Percentiles rank a stretch among this genome's conserved stretches.
Conservation (phyloP, 2,797 vertebrate species). For the Anguilla pacifica region DNA sequence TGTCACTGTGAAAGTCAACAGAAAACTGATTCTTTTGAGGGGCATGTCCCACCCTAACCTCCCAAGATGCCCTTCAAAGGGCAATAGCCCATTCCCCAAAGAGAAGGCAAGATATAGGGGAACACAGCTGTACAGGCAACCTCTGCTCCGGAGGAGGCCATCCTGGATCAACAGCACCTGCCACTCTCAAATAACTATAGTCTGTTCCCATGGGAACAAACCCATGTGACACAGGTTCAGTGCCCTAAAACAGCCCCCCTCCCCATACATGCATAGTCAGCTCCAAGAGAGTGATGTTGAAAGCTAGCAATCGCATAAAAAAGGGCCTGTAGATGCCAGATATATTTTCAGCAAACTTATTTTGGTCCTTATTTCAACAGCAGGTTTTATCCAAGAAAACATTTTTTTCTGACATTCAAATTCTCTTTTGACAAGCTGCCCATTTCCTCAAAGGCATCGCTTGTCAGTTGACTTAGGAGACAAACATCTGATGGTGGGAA, state of each 20-base stretch:
- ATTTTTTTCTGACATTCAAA: conserved; percentile 53
- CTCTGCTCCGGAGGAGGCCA: neutral
- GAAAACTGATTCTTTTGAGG: neutral
- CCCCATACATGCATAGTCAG: conserved; percentile 6
- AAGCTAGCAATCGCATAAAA: conserved; percentile 37
- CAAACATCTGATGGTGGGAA: neutral
- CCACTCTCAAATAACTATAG: neutral
- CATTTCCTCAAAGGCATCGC: conserved; percentile 59
- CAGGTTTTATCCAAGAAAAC: conserved; percentile 62
- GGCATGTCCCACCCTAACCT: neutral
- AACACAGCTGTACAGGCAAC: neutral
- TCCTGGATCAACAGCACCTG: neutral
- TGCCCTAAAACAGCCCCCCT: neutral
- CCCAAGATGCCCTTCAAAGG: neutral
- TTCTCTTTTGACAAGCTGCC: conserved; percentile 44
- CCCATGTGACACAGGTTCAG: neutral
- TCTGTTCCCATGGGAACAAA: neutral
- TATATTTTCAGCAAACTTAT: conserved; percentile 51
- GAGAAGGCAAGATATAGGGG: neutral
- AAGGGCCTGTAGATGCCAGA: conserved; percentile 59
- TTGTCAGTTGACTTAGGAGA: conserved; percentile 36
- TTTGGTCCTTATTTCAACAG: conserved; percentile 54
- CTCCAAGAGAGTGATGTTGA: conserved; percentile 31
- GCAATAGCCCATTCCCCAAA: neutral
- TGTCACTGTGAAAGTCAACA: neutral